Evolutionary conservation across 2,797 vertebrate species (phyloP).

Genomic region (Xenops minutus): DNA sequence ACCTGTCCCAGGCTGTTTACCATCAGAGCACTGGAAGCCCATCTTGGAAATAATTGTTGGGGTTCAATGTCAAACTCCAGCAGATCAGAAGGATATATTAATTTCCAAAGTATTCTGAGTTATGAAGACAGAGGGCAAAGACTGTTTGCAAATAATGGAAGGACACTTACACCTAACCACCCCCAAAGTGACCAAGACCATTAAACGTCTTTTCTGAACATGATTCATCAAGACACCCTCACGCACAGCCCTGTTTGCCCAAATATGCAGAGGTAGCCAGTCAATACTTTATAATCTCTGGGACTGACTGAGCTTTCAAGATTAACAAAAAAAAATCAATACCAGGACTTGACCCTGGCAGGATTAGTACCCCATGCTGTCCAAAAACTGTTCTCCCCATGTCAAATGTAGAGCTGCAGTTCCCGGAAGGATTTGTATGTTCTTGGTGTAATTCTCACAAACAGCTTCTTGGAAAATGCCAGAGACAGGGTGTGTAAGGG

Average conservation of each 20-base stretch:
- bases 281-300: background rate
- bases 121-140: background rate
- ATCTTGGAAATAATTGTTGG: background rate
- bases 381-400: background rate
- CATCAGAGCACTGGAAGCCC: background rate
- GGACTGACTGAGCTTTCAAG: background rate
- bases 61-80: background rate
- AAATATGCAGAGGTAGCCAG: background rate
- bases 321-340: background rate
- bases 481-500: background rate
- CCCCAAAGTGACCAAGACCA: background rate
- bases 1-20: background rate
- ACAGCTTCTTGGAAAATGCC: background rate
- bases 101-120: background rate
- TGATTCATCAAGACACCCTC: background rate
- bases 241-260: background rate
- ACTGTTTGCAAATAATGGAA: background rate
- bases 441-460: background rate
- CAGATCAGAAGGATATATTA: background rate
- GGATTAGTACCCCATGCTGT: background rate
- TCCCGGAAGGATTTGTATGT: background rate
- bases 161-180: accelerated
- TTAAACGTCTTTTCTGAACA: background rate
- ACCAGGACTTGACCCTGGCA: background rate
- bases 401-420: background rate